phyloP scores from a whole-genome alignment of 2,797 vertebrate species.

The Chloroceryle inda region DNA sequence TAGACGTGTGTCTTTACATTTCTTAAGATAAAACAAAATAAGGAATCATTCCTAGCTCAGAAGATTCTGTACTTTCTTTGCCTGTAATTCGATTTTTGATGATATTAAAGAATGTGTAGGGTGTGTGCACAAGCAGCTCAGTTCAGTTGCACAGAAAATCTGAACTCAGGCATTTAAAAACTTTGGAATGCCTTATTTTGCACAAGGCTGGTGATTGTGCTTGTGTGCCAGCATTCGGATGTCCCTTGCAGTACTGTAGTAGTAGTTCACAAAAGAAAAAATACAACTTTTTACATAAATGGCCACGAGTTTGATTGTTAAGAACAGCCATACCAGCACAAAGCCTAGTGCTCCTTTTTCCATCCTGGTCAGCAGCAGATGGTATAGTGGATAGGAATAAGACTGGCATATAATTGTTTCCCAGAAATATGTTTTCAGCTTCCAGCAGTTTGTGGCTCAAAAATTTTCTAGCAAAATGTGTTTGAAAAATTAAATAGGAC shows the following conservation, averaged over 20 bases:
- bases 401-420: background rate
- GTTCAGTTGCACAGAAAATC: background rate
- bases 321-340: background rate
- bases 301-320: background rate
- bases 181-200: background rate
- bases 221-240: fast-evolving
- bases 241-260: background rate
- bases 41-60: background rate
- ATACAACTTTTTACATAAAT: fast-evolving
- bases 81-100: background rate
- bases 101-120: fast-evolving
- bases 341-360: background rate
- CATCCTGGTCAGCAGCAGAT: background rate
- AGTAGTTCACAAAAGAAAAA: background rate
- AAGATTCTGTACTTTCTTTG: background rate
- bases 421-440: background rate
- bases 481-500: background rate
- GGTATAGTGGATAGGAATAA: background rate
- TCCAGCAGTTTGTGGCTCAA: background rate
- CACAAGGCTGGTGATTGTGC: background rate
- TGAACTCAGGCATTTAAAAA: background rate
- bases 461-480: background rate
- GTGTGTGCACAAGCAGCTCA: background rate
- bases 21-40: background rate
- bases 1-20: background rate